Base-by-base conservation (phyloP, 2,113 vertebrate genomes). In the Raja brachyura region DNA sequence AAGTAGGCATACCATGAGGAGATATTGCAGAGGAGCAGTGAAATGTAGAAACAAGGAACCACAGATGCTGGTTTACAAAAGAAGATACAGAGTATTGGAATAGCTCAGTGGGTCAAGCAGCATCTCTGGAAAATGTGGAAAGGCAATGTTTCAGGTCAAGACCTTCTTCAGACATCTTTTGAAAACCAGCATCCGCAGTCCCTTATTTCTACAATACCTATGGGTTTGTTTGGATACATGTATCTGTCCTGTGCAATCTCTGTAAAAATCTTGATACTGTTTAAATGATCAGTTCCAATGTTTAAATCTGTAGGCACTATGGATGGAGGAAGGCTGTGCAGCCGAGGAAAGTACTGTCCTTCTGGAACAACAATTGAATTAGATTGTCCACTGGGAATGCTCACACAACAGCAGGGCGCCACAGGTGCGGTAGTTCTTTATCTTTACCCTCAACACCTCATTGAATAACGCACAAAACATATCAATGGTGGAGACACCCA, bases 321-420 rank as follows among this genome's bases (percentile, higher is more conserved):
- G 0, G 95, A 94, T 93, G 95, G 95, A 33, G 97, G 97, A n/a
- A 94, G 96, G 94, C 95, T 96, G n/a, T 97, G 97, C 94, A 96
- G 96, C 90, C 95, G 96, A 16, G 97, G 97, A 73, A 96, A 96
- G 94, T 97, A 96, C 94, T 97, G 97, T 92, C 97, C 97, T 90
- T 96, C 97, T 85, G 97, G 97, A 9, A 96, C 95, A 68, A 78
- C 96, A 54, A 93, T 95, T 63, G 97, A 97, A 94, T 94, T 96
- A n/a, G 93, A 94, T 74, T 97, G 97, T 94, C 97, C 97, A 93
- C 94, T 76, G 79, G 97, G 97, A 76, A 97, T 96, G 86, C 97
- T 97, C 94, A 97, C 97, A 28, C 96, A 96, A 93, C 96, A 97
- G 93, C 96, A 96, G 94, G 97, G 96, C 86, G 96, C 96, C 9